Conservation (phyloP, 1,140 invertebrate genomes). For the Aplysia californica region DNA sequence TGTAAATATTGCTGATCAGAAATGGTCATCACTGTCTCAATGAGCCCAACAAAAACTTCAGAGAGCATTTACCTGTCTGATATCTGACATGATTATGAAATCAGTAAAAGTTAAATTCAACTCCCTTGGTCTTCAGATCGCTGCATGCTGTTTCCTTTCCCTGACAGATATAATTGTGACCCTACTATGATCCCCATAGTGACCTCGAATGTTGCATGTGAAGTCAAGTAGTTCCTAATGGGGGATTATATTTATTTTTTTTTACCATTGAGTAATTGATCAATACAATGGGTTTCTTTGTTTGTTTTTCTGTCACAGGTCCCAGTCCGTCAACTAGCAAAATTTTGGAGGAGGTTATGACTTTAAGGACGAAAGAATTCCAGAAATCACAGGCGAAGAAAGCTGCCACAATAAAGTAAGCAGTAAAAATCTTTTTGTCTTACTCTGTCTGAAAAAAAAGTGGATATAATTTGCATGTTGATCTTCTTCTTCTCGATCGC, state of each 20-base stretch:
- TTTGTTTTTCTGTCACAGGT: constrained; percentile 16
- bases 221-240: too few species aligned
- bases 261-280: not conserved
- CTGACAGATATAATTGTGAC: too few species aligned
- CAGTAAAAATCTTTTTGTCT: constrained; percentile 29
- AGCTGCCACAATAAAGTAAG: constrained; percentile 24
- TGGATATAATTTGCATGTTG: not conserved
- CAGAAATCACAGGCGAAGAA: constrained; percentile 29
- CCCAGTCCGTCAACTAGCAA: not conserved
- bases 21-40: too few species aligned
- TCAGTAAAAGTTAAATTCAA: too few species aligned
- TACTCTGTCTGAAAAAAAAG: not conserved
- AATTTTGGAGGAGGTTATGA: constrained; percentile 27
- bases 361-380: constrained; percentile 35
- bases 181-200: too few species aligned
- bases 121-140: too few species aligned
- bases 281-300: not conserved
- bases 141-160: too few species aligned
- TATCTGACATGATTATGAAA: too few species aligned
- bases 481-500: not conserved
- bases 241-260: not conserved
- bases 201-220: too few species aligned
- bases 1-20: too few species aligned
- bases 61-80: too few species aligned
- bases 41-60: too few species aligned